Conservation (phyloP, 2,113 vertebrate species). For the Rhynchomys soricoides region DNA sequence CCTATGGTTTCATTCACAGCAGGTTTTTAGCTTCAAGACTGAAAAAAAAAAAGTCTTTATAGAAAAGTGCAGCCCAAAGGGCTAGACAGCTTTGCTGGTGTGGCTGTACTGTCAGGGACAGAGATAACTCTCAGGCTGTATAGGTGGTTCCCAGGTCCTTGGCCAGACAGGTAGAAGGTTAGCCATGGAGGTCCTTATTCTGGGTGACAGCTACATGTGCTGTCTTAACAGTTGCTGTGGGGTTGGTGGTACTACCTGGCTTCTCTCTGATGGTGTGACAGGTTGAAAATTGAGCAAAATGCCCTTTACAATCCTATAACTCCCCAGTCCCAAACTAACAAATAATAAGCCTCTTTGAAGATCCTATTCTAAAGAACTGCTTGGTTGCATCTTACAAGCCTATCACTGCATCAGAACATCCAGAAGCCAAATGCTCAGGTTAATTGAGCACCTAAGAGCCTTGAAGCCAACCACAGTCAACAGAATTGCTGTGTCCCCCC, state of each 20-base stretch:
- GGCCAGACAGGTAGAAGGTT: neutral
- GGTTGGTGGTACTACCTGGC: rapidly evolving
- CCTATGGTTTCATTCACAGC: neutral
- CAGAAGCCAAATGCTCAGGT: neutral
- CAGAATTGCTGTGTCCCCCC: neutral
- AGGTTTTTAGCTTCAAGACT: neutral
- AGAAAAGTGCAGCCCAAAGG: neutral
- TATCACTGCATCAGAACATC: neutral
- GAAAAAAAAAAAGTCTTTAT: neutral
- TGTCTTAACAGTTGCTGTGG: neutral
- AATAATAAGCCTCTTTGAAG: neutral
- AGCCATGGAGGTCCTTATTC: neutral
- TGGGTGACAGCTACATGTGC: neutral
- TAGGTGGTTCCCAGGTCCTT: neutral
- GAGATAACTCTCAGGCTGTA: neutral
- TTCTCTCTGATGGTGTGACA: neutral
- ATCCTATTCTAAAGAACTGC: neutral
- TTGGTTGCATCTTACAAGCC: neutral
- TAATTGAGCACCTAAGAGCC: neutral
- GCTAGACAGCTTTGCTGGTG: neutral
- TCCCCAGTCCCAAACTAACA: neutral
- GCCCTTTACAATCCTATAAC: neutral
- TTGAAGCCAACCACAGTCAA: neutral
- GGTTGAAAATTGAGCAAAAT: neutral
- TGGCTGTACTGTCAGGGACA: neutral